A percentile compares a stretch with the other conserved stretches of the same genome.
These are phyloP conservation scores for Acanthurus lineatus DNA, from an alignment of 2,797 vertebrate species.

Conservation along the genomic window DNA sequence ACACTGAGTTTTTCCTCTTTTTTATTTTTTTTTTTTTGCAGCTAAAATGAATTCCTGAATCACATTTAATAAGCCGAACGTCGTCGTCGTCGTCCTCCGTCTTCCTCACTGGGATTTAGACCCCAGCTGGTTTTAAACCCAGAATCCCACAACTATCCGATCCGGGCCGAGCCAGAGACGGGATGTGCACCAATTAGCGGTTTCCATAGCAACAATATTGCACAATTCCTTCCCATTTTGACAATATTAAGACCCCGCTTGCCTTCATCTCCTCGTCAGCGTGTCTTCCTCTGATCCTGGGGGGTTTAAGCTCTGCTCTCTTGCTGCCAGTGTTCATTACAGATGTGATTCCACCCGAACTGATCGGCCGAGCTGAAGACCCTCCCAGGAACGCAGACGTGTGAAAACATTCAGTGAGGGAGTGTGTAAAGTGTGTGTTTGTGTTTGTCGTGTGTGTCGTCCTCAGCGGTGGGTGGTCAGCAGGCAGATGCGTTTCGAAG, in stretches of 20 bases:
- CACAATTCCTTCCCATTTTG: background rate
- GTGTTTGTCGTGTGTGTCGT: background rate
- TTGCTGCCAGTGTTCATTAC: background rate
- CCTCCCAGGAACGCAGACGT: no score
- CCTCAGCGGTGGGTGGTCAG: slow-evolving; percentile 93
- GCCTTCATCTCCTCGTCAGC: background rate
- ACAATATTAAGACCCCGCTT: background rate
- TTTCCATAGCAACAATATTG: slow-evolving; percentile 55
- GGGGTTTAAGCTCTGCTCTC: background rate
- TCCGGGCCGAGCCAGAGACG: slow-evolving; percentile 14
- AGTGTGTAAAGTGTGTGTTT: background rate
- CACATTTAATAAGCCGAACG: background rate
- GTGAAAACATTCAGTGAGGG: no score
- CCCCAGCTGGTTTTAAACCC: slow-evolving; percentile 52
- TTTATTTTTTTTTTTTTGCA: background rate
- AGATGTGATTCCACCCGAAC: background rate
- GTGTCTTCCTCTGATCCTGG: background rate
- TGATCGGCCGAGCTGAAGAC: no score
- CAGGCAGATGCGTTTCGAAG: slow-evolving; percentile 96
- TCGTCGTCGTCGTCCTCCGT: background rate
- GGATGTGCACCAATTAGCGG: slow-evolving; percentile 44
- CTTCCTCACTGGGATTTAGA: background rate
- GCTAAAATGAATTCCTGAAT: background rate
- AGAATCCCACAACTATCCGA: slow-evolving; percentile 27
- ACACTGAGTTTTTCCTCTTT: no score